Conservation (phyloP, 2,888 invertebrate genomes). For the Drosophila crucigera region DNA sequence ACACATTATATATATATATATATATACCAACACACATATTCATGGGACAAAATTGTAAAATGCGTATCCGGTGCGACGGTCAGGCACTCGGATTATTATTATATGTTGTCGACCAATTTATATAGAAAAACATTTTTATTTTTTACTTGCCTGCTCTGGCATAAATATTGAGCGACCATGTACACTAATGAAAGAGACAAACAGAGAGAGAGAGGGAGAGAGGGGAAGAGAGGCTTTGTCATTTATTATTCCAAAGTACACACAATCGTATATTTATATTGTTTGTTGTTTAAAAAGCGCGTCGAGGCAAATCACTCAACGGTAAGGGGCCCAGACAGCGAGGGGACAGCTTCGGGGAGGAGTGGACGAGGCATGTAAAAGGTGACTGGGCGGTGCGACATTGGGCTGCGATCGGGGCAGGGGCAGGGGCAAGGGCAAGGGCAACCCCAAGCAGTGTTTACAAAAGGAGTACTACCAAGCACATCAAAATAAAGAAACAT, state of each 20-base stretch:
- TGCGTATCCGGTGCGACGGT: constrained; percentile 73
- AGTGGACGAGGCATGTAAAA: constrained; percentile 1
- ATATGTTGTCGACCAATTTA: constrained; percentile 56
- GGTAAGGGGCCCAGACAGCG: constrained; percentile 38
- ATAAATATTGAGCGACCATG: constrained; percentile 40
- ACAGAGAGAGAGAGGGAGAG: not conserved
- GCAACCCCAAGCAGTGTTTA: constrained; percentile 12
- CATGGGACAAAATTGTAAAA: constrained; percentile 63
- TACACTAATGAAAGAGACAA: constrained; percentile 4
- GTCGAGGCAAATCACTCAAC: constrained; percentile 70
- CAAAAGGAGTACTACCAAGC: constrained; percentile 7
- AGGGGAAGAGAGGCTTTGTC: constrained; percentile 30
- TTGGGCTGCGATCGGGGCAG: constrained; percentile 21
- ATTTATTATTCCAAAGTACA: constrained; percentile 44
- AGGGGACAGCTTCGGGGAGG: not conserved
- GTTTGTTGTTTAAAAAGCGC: constrained; percentile 64
- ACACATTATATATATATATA: not conserved
- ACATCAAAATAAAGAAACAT: not conserved
- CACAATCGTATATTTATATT: constrained; percentile 43
- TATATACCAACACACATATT: constrained; percentile 13
- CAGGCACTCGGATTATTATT: constrained; percentile 62
- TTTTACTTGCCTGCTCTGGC: constrained; percentile 52
- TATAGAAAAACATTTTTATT: constrained; percentile 42
- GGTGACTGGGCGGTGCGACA: constrained; percentile 33
- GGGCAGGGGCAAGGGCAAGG: constrained; percentile 23